Percentiles rank a stretch among this genome's conserved stretches.
Evolutionary conservation across 2,888 invertebrate genomes (phyloP).

Genomic region (Toxonevra muliebris): DNA sequence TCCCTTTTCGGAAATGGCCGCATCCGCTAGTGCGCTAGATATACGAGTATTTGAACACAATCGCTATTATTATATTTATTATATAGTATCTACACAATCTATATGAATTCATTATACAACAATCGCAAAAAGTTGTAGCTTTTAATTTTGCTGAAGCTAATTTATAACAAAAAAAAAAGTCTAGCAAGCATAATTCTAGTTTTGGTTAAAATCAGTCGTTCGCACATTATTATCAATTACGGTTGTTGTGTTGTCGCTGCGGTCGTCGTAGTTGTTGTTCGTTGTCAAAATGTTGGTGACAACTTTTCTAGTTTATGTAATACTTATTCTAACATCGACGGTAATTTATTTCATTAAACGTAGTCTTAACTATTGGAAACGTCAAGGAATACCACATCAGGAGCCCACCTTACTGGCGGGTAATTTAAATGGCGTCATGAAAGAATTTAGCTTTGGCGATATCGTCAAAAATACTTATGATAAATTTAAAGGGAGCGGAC

Average conservation of each 20-base stretch:
- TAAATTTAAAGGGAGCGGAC: slow-evolving; percentile 48
- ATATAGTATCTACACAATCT: too few relatives aligned
- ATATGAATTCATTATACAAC: too few relatives aligned
- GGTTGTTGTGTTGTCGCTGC: not conserved
- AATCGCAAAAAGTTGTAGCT: too few relatives aligned
- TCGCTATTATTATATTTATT: too few relatives aligned
- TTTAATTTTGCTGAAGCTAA: too few relatives aligned
- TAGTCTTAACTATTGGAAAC: slow-evolving; percentile 38
- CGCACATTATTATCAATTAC: not conserved
- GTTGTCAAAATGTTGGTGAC: slow-evolving; percentile 21
- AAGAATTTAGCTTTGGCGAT: slow-evolving; percentile 28
- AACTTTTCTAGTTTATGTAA: slow-evolving; percentile 13
- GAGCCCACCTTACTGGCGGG: slow-evolving; percentile 36
- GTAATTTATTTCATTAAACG: slow-evolving; percentile 24
- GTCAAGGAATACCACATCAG: slow-evolving; percentile 36
- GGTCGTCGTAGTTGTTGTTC: too few relatives aligned
- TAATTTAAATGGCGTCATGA: slow-evolving; percentile 35
- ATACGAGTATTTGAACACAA: too few relatives aligned
- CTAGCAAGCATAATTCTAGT: too few relatives aligned
- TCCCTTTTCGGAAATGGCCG: too few relatives aligned
- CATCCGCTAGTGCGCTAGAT: too few relatives aligned
- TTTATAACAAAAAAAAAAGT: too few relatives aligned
- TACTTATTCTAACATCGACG: slow-evolving; percentile 12
- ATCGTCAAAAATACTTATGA: slow-evolving; percentile 43
- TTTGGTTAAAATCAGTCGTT: too few relatives aligned